Evolutionary conservation across 2,797 vertebrate species (phyloP), one percentile per base, ranked within the genome.

Genomic region (Crax fasciolata): DNA sequence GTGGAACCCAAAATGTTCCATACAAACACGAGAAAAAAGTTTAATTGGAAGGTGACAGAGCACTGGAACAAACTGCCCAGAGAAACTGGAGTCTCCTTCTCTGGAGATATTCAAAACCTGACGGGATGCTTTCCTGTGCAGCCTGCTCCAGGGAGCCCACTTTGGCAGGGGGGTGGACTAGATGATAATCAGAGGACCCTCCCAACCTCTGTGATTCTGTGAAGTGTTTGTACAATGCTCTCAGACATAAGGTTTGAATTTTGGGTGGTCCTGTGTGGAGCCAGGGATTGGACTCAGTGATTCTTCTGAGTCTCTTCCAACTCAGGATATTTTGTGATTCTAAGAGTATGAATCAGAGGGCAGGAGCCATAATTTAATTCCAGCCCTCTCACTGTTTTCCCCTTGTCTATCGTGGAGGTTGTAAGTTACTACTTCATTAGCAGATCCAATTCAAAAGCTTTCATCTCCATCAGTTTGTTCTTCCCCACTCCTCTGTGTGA

Each of bases 341-440:
- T 39, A 17, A 16, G 52, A 4, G 52, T 54, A 15, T 16, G 19
- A 41, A 28, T 61, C 7, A 6, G 30, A 57, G 54, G 30, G 11
- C 12, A 44, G 48, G 32, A 67, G n/a, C 7, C 0, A 1, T 43
- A 2, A 11, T 8, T 32, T n/a, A 30, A 55, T 74, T 48, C 41
- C 58, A 78, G 7, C 48, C 30, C 10, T 20, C 2, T 83, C 38
- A 2, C 43, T 25, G 8, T 20, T 77, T 66, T 38, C 20, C 8
- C 11, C 3, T 7, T 0, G 0, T 61, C 76, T 51, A 30, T 51
- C 1, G 0, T 12, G 6, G 16, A 51, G 67, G 6, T 23, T 89
- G 18, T 65, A 13, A 74, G 30, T 77, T 23, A 14, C 6, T 35
- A 8, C 23, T 66, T 43, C 19, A 4, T 62, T 49, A 28, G 8